phyloP scores from a whole-genome alignment of 1,140 invertebrate genomes.

The Hypsibius dujardini region DNA sequence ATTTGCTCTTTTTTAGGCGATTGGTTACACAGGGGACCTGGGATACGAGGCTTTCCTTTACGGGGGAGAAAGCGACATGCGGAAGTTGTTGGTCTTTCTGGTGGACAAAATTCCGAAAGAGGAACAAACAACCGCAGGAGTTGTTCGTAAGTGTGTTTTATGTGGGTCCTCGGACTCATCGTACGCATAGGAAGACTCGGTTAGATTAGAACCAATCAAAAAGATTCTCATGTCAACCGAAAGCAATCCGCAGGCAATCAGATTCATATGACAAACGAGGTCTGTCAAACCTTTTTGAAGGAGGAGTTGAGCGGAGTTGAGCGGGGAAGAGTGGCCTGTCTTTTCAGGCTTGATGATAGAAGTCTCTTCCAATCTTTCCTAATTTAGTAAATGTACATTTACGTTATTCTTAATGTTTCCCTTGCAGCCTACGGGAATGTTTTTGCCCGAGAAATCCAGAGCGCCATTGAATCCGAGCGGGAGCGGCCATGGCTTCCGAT shows the following conservation, averaged over 20 bases:
- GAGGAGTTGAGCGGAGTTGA: no score
- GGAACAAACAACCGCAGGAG: no score
- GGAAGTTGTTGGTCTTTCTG: conserved; percentile 72
- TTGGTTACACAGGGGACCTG: conserved; percentile 73
- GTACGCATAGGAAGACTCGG: no score
- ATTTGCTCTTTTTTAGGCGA: conserved; percentile 39
- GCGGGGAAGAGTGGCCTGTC: no score
- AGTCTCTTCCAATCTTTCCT: neutral
- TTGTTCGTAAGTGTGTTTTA: no score
- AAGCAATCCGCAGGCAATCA: no score
- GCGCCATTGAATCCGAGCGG: neutral
- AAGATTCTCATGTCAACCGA: no score
- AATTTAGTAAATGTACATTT: neutral
- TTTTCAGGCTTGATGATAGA: no score
- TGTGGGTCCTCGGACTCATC: no score
- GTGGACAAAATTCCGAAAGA: conserved; percentile 72
- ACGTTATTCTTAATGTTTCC: neutral
- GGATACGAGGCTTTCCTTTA: conserved; percentile 90
- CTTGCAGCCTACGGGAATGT: neutral
- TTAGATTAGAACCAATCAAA: no score
- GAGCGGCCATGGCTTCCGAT: conserved; percentile 10
- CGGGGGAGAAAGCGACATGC: conserved; percentile 63
- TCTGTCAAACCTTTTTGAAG: no score
- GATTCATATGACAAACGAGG: no score
- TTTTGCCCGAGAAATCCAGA: neutral